Conservation (phyloP, 2,797 vertebrate genomes). For the Heterohyrax brucei region DNA sequence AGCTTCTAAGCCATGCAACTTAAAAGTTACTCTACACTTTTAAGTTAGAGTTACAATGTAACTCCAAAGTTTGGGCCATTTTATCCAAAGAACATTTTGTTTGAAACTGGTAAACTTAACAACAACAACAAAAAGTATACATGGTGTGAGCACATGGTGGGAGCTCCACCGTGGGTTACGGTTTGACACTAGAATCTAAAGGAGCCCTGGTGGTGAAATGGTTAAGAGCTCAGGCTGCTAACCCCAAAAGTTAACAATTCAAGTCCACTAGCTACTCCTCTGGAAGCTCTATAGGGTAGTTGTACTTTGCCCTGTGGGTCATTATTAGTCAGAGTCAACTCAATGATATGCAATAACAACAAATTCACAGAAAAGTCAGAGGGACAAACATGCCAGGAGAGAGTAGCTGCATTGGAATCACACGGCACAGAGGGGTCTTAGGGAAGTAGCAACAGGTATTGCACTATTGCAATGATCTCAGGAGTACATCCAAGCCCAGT, state of each 20-base stretch:
- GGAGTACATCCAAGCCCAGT: not conserved
- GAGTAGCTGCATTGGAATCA: not conserved
- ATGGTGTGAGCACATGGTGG: too few relatives aligned
- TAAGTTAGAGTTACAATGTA: too few relatives aligned
- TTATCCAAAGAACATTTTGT: not conserved
- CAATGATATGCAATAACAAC: too few relatives aligned
- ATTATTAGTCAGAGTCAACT: too few relatives aligned
- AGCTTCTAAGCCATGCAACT: not conserved
- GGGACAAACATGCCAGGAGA: not conserved
- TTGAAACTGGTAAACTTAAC: not conserved
- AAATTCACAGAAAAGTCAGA: not conserved
- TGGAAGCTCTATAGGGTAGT: too few relatives aligned
- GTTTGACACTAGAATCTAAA: not conserved
- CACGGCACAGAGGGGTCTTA: not conserved
- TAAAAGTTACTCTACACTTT: not conserved
- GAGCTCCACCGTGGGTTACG: accelerated
- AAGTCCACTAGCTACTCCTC: too few relatives aligned
- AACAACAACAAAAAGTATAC: not conserved
- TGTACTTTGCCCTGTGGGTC: too few relatives aligned
- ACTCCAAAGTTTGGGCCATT: not conserved
- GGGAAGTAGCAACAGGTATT: not conserved
- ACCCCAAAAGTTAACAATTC: too few relatives aligned
- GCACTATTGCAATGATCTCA: not conserved
- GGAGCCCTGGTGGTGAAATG: too few relatives aligned
- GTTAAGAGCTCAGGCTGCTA: too few relatives aligned